Percentiles rank a stretch among this genome's conserved stretches.
phyloP scores from a whole-genome alignment of 37 sponge, comb jelly and placozoan genomes.

The Cladorhizidae sp. region DNA sequence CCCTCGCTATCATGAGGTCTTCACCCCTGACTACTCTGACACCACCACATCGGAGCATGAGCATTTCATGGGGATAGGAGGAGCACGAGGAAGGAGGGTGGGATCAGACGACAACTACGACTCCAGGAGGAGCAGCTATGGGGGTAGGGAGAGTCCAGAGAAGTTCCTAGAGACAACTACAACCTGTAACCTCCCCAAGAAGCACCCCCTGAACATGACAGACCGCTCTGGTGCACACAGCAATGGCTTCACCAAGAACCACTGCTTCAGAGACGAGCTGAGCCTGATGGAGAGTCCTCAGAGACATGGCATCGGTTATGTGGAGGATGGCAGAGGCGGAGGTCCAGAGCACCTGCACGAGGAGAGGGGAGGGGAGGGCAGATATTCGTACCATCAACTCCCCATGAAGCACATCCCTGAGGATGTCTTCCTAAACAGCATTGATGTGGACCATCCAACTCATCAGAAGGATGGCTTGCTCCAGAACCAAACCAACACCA shows the following conservation, averaged over 20 bases:
- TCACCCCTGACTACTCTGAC: conserved; percentile 21
- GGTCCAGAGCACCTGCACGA: neutral
- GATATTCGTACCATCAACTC: too few relatives aligned
- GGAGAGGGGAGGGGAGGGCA: neutral
- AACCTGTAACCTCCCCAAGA: neutral
- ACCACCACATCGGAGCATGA: conserved; percentile 6
- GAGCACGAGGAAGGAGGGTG: neutral
- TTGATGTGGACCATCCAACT: too few relatives aligned
- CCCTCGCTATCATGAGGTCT: neutral
- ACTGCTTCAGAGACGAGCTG: too few relatives aligned
- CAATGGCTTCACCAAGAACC: too few relatives aligned
- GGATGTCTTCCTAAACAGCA: too few relatives aligned
- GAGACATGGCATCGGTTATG: neutral
- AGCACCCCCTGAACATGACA: too few relatives aligned
- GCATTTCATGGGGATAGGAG: neutral
- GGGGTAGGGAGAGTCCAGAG: conserved; percentile 12
- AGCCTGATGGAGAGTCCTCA: neutral
- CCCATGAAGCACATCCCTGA: too few relatives aligned
- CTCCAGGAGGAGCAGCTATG: neutral
- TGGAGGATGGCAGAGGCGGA: neutral
- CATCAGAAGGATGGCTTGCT: too few relatives aligned
- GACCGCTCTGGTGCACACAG: too few relatives aligned
- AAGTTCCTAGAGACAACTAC: conserved; percentile 19
- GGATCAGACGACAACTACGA: neutral
- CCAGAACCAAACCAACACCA: too few relatives aligned